Conservation (phyloP, 2,888 invertebrate genomes). For the Chrysolina americana region DNA sequence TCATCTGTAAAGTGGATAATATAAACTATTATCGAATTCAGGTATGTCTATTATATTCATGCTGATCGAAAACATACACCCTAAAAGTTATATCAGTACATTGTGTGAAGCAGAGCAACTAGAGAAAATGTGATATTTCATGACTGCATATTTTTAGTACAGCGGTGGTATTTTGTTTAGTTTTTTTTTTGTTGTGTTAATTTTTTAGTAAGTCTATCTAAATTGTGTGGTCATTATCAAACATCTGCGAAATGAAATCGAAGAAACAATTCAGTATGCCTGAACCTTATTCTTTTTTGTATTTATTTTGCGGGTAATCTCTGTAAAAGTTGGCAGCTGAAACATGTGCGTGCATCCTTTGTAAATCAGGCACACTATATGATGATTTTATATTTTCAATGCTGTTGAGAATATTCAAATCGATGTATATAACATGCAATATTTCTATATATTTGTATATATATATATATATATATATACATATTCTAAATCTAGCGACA, state of each 20-base stretch:
- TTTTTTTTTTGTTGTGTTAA: slow-evolving; percentile 15
- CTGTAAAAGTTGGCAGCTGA: background rate
- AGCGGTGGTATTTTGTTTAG: slow-evolving; percentile 20
- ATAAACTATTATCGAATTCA: slow-evolving; percentile 8
- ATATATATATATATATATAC: slow-evolving; percentile 64
- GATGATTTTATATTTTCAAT: slow-evolving; percentile 66
- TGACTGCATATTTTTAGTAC: slow-evolving; percentile 50
- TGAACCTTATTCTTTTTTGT: background rate
- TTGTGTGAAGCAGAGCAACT: slow-evolving; percentile 35
- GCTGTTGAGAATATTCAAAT: slow-evolving; percentile 65
- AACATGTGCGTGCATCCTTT: background rate
- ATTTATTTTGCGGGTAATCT: background rate
- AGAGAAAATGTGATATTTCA: slow-evolving; percentile 50
- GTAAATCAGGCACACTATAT: background rate
- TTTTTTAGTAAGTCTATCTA: slow-evolving; percentile 14
- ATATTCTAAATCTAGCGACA: slow-evolving; percentile 55
- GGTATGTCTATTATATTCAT: background rate
- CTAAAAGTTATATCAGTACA: background rate
- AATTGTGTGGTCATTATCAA: slow-evolving; percentile 46
- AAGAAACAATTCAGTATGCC: background rate
- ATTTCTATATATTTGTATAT: slow-evolving; percentile 64
- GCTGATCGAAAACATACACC: background rate
- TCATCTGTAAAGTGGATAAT: background rate
- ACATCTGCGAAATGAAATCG: slow-evolving; percentile 11
- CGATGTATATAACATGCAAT: slow-evolving; percentile 65